Percentiles rank a stretch among this genome's conserved stretches.
phyloP scores from a whole-genome alignment of 2,888 invertebrate species.

The Pasiphila rectangulata region DNA sequence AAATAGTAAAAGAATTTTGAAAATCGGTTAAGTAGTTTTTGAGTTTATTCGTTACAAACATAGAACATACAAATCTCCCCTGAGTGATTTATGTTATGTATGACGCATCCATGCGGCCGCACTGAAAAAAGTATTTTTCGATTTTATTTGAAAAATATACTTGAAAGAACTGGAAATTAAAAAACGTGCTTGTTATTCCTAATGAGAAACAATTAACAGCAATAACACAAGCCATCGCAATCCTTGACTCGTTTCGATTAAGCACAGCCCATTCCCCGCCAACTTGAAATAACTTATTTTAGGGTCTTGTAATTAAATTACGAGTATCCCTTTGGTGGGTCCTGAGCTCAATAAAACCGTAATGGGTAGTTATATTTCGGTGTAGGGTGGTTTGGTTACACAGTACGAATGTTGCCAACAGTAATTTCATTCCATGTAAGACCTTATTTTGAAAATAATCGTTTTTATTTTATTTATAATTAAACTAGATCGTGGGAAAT shows the following conservation, averaged over 20 bases:
- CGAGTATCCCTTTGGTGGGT: constrained; percentile 71
- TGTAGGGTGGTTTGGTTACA: constrained; percentile 57
- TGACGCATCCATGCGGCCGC: too few relatives aligned
- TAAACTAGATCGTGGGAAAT: constrained; percentile 2
- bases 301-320: constrained; percentile 73
- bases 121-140: too few relatives aligned
- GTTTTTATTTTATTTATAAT: too few relatives aligned
- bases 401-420: constrained; percentile 8
- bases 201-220: constrained; percentile 31
- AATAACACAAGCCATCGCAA: constrained; percentile 28
- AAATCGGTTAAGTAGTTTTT: too few relatives aligned
- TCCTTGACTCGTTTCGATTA: constrained; percentile 48
- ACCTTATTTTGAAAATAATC: too few relatives aligned
- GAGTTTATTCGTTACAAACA: too few relatives aligned
- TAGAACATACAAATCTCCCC: too few relatives aligned
- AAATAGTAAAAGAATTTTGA: too few relatives aligned
- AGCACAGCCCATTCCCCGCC: constrained; percentile 47
- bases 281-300: constrained; percentile 59
- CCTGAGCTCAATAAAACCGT: constrained; percentile 75
- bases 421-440: too few relatives aligned
- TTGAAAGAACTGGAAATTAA: too few relatives aligned
- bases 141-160: too few relatives aligned
- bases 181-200: constrained; percentile 12
- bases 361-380: constrained; percentile 67
- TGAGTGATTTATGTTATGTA: too few relatives aligned